Base-by-base conservation (phyloP, 2,113 vertebrate species). In the Mus spicilegus region DNA sequence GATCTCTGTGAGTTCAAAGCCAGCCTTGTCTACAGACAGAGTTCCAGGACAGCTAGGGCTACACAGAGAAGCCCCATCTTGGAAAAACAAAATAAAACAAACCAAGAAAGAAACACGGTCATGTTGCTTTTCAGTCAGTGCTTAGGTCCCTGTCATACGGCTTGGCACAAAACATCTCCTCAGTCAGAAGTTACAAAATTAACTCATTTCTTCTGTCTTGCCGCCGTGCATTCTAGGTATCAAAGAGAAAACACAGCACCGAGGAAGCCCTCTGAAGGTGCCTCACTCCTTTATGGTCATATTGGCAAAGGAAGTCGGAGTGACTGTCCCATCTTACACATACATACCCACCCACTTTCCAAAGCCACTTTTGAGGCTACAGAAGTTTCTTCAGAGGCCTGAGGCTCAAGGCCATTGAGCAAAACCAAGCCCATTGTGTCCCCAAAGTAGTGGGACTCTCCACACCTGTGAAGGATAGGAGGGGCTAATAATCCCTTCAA, bases 121-220 rank as follows among this genome's bases (percentile, higher is more conserved):
- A 24, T 46, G 77, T 39, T 58, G 82, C 78, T 89, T 86, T 85
- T 39, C 26, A 70, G 92, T 90, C 90, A 93, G 58, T 87, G 22
- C 84, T 73, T 0, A 0, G 80, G 77, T 92, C 70, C 75, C 92
- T 91, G 51, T 82, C 96, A 95, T 33, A 89, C 86, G 81, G 96
- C 85, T 49, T 90, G 82, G 90, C 94, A 95, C 90, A 63, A 88
- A 96, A 95, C 90, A 73, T 91, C 70, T 70, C 81, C 67, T 95
- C 11, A 5, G 96, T 93, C 94, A 97, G 96, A 96, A 97, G 96
- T 98, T 96, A 97, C 95, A 94, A 93, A 97, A 98, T 95, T 97
- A 98, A 97, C 91, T 91, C 95, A 95, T 91, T 78, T 96, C 95
- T 51, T 91, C 90, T 94, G 89, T 85, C 81, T 39, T 82, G 93